phyloP scores from a whole-genome alignment of 2,888 invertebrate genomes.

The Caenorhabditis becei region DNA sequence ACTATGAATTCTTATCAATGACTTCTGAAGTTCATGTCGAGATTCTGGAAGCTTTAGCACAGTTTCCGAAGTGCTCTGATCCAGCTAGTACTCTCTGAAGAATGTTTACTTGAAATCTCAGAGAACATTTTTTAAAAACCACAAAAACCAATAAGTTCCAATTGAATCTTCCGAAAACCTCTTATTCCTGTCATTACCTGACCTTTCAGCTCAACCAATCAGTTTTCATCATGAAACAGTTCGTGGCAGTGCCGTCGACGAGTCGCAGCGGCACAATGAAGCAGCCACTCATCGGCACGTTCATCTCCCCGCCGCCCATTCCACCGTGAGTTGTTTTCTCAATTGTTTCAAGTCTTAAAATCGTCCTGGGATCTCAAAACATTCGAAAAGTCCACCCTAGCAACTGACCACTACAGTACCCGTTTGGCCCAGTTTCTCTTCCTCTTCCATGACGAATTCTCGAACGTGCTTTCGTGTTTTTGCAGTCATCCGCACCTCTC shows the following conservation, averaged over 20 bases:
- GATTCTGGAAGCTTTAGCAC: too few relatives aligned
- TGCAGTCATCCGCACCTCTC: background rate
- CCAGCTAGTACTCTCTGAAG: too few relatives aligned
- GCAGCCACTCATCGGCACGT: conserved; percentile 55
- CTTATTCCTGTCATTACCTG: background rate
- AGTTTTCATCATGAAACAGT: conserved; percentile 53
- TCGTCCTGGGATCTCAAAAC: background rate
- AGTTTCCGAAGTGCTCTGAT: too few relatives aligned
- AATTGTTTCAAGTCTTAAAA: background rate
- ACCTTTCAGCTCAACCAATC: conserved; percentile 4
- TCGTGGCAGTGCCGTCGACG: conserved; percentile 60
- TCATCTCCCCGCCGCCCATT: conserved; percentile 51
- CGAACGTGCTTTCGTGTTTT: background rate
- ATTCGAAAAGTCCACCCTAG: background rate
- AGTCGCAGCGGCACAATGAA: conserved; percentile 56
- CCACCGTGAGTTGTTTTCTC: conserved; percentile 59
- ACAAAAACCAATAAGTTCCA: too few relatives aligned
- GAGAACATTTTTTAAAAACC: too few relatives aligned
- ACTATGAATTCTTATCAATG: too few relatives aligned
- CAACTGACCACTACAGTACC: too few relatives aligned
- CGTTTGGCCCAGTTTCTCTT: too few relatives aligned
- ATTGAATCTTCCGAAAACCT: too few relatives aligned
- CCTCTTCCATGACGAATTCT: background rate
- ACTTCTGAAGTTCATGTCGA: too few relatives aligned
- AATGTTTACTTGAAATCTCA: too few relatives aligned